These are phyloP conservation scores for Montipora capricornis DNA, from an alignment of 64 coral and sea anemone species.

Conservation along the genomic window DNA sequence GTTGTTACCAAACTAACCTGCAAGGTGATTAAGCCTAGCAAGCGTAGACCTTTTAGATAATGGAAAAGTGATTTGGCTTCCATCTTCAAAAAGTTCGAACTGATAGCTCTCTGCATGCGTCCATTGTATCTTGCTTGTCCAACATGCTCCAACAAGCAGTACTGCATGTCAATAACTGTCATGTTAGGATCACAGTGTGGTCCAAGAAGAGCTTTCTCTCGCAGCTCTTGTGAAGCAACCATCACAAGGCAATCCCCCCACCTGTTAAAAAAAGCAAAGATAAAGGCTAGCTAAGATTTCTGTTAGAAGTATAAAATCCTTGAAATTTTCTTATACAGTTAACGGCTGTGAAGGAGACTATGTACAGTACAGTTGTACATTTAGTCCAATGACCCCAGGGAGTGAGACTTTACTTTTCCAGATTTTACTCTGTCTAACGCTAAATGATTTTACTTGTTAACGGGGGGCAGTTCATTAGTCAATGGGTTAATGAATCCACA, in stretches of 20 bases:
- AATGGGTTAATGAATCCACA: too few species aligned
- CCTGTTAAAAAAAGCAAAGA: slow-evolving; percentile 8
- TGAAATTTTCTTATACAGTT: too few species aligned
- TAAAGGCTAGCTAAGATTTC: background rate
- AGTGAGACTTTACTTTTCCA: too few species aligned
- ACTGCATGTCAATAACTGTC: slow-evolving; percentile 58
- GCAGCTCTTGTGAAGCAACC: slow-evolving; percentile 90
- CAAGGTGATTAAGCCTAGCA: slow-evolving; percentile 58
- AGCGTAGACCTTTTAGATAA: slow-evolving; percentile 66
- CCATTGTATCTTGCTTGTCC: slow-evolving; percentile 79
- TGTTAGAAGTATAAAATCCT: too few species aligned
- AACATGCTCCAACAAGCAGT: slow-evolving; percentile 87
- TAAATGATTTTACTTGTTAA: too few species aligned
- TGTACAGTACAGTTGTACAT: too few species aligned
- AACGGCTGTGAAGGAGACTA: too few species aligned
- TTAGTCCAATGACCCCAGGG: too few species aligned
- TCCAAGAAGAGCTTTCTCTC: slow-evolving; percentile 70
- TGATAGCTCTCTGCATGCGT: slow-evolving; percentile 66
- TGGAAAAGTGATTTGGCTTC: slow-evolving; percentile 75
- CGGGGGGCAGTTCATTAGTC: too few species aligned
- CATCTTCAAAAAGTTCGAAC: slow-evolving; percentile 53
- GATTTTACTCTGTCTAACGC: too few species aligned
- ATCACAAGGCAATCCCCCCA: slow-evolving; percentile 83
- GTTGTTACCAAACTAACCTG: slow-evolving; percentile 44
- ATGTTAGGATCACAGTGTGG: slow-evolving; percentile 66